Evolutionary conservation across 1,140 invertebrate species (phyloP).

Genomic region (Pararge aegeria): DNA sequence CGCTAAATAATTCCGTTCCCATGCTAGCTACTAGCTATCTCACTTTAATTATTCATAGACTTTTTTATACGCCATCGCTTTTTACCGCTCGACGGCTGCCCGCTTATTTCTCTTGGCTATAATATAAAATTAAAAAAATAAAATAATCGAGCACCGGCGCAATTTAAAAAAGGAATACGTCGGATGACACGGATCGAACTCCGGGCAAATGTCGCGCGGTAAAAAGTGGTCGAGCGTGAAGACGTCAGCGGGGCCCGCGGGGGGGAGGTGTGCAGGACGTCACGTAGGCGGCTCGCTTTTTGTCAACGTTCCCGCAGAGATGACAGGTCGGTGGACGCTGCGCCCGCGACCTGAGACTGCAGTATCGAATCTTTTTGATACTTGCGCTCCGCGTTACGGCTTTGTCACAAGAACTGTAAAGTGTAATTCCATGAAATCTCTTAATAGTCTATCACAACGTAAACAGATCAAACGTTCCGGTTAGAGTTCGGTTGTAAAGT

Average conservation of each 20-base stretch:
- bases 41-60: conserved; percentile 79
- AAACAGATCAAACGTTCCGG: conserved; percentile 5
- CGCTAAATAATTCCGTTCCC: conserved; percentile 73
- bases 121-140: conserved; percentile 76
- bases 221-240: conserved; percentile 73
- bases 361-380: conserved; percentile 60
- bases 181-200: conserved; percentile 78
- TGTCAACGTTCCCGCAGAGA: conserved; percentile 78
- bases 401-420: conserved; percentile 29
- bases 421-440: conserved; percentile 24
- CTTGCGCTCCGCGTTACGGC: conserved; percentile 40
- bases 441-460: conserved; percentile 4
- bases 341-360: conserved; percentile 53
- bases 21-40: conserved; percentile 76
- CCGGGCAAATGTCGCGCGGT: conserved; percentile 77
- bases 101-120: conserved; percentile 59
- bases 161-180: conserved; percentile 78
- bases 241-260: conserved; percentile 30
- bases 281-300: conserved; percentile 77
- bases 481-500: background rate
- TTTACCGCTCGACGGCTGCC: conserved; percentile 68
- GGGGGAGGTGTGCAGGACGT: conserved; percentile 61
- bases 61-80: conserved; percentile 74
- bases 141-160: conserved; percentile 68
- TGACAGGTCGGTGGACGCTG: conserved; percentile 76